Conservation (phyloP, 2,113 vertebrate genomes). For the Paradoxurus hermaphroditus region DNA sequence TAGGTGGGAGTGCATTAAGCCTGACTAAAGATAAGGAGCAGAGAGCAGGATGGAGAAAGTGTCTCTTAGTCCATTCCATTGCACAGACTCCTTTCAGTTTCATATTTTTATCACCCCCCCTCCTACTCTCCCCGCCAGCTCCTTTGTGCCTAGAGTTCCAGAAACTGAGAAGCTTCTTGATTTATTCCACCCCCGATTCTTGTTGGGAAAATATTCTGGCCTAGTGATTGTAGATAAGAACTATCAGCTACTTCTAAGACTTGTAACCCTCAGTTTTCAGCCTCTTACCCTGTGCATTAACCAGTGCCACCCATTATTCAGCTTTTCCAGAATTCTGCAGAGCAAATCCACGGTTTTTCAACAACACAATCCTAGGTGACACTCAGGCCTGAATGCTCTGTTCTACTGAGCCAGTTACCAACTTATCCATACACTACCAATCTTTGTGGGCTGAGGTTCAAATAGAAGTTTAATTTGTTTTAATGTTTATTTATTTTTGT, state of each 20-base stretch:
- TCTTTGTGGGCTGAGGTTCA: not conserved
- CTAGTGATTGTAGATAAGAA: not conserved
- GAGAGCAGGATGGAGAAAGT: not conserved
- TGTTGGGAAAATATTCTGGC: not conserved
- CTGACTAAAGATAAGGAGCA: not conserved
- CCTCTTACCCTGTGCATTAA: not conserved
- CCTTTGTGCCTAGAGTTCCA: not conserved
- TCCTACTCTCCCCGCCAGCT: not conserved
- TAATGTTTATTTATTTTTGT: not conserved
- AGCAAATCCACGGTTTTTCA: not conserved
- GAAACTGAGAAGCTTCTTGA: not conserved
- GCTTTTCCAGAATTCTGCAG: not conserved
- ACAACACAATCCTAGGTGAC: not conserved
- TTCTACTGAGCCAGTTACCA: not conserved
- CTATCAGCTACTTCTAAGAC: not conserved
- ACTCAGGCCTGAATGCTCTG: not conserved
- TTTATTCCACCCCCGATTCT: not conserved
- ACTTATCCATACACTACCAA: not conserved
- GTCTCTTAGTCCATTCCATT: not conserved
- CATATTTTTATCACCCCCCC: not conserved
- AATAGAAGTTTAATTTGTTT: not conserved
- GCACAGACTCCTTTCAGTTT: not conserved
- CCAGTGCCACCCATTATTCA: not conserved
- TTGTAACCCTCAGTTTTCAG: not conserved
- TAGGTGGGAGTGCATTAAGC: not conserved